A percentile compares a stretch with the other conserved stretches of the same genome.
phyloP scores from a whole-genome alignment of 2,113 vertebrate genomes.

The Hydrolagus affinis region DNA sequence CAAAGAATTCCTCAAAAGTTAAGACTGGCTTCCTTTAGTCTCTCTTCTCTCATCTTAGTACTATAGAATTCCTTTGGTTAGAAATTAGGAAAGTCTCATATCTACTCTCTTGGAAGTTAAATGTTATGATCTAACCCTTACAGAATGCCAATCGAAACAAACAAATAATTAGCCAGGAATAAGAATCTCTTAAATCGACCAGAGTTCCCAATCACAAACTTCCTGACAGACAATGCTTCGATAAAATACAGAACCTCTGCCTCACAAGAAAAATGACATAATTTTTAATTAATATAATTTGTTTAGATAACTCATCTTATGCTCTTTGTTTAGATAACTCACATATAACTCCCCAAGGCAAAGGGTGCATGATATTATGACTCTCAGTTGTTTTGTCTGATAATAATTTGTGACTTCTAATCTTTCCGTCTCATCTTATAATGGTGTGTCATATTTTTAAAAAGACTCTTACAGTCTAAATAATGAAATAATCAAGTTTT shows the following conservation, averaged over 20 bases:
- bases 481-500: neutral
- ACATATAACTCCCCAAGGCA: neutral
- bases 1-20: too few species aligned
- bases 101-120: neutral
- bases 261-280: neutral
- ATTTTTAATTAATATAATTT: slow-evolving; percentile 16
- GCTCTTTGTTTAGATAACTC: neutral
- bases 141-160: neutral
- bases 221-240: neutral
- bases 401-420: neutral
- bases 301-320: neutral
- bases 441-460: neutral
- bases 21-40: neutral
- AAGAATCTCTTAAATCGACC: neutral
- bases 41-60: too few species aligned
- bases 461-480: neutral
- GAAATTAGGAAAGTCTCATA: neutral
- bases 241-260: neutral
- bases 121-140: neutral
- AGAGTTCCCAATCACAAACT: neutral
- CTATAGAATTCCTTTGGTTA: neutral
- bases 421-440: neutral
- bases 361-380: neutral
- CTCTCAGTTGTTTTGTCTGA: slow-evolving; percentile 8
- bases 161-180: neutral